Base-by-base conservation (phyloP, 2,113 vertebrate species). In the Scophthalmus maximus region DNA sequence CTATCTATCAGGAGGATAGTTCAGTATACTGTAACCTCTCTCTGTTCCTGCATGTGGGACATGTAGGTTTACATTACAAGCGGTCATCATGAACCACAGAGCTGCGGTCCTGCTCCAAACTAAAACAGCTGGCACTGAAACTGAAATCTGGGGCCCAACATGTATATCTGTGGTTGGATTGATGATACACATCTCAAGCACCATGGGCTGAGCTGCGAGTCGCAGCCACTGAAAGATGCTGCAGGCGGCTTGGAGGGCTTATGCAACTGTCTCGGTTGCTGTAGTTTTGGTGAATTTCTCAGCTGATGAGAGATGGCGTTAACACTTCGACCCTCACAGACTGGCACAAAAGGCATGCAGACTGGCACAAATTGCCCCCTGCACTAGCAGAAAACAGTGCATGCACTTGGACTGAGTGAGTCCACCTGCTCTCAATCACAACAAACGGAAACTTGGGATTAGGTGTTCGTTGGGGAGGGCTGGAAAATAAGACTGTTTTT, bases 371-470 rank as follows among this genome's bases (percentile, higher is more conserved):
- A 61, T 61, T 51, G 52, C 6, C 18, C 15, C 8, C 44, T 11
- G 7, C 17, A 38, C 23, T 1, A 20, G n/a, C n/a, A n/a, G n/a
- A n/a, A 66, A 55, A 52, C 42, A 50, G 2, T 58, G 15, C 38
- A 0, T 64, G 53, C 27, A 50, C 49, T 67, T 34, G 15, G 22
- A 66, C 34, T 22, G 20, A 68, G 64, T 22, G 38, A 69, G 42
- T 61, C 66, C 87, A 89, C 81, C 76, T 91, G 87, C 65, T 82
- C 80, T 53, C 56, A 87, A 88, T 86, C 81, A 83, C 64, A 65
- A 62, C 76, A 74, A 83, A 83, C 62, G 42, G 68, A 88, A 87
- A 78, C 59, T 46, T 30, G 38, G 69, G 50, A 61, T 57, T 25
- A 42, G 34, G 72, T 46, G 22, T 47, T 53, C 40, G 52, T 4